Base-by-base conservation (phyloP, 2,113 vertebrate genomes). In the Callionymus lyra region DNA sequence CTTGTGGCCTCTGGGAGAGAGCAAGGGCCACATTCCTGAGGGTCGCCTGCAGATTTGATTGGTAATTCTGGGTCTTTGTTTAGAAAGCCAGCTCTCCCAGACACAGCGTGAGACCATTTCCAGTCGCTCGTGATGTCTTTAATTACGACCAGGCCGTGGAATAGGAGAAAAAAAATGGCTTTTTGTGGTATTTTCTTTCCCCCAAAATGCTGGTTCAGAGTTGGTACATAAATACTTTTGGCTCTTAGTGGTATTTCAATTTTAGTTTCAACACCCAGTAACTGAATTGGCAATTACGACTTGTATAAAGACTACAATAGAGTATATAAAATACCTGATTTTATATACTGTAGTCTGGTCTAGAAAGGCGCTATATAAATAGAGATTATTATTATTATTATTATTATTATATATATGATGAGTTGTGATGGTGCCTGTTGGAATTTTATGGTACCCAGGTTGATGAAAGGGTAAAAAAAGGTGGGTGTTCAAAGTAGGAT, bases 121-220 rank as follows among this genome's bases (percentile, higher is more conserved):
- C 63, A 34, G 38, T 59, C 44, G 17, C 58, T 43, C 2, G 31
- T 64, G 68, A 63, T 70, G 70, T 54, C 77, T 82, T 66, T 82
- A 73, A 78, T 82, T 80, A 75, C 37, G 12, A 64, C 53, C 51
- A 38, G 38, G 16, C 39, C 39, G 51, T 59, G 59, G 64, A 80
- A 76, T n/a, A n/a, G n/a, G n/a, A 76, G 76, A 78, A 66, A 62
- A 65, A 40, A 10, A 68, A 63, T 65, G 67, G 59, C 64, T 74
- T 57, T 66, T 67, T 63, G 68, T 72, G 34, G 10, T 18, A 45
- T 52, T 34, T 41, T 43, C 50, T 40, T 50, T 51, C 45, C 36
- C 21, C 21, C 21, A 27, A 27, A 4, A 5, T 27, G 21, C 4
- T 27, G 21, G 4, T 27, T 56, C 51, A 65, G 34, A 50, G 27